A percentile compares a stretch with the other conserved stretches of the same genome.
phyloP scores from a whole-genome alignment of 2,888 invertebrate genomes.

The Sinelater perroti region DNA sequence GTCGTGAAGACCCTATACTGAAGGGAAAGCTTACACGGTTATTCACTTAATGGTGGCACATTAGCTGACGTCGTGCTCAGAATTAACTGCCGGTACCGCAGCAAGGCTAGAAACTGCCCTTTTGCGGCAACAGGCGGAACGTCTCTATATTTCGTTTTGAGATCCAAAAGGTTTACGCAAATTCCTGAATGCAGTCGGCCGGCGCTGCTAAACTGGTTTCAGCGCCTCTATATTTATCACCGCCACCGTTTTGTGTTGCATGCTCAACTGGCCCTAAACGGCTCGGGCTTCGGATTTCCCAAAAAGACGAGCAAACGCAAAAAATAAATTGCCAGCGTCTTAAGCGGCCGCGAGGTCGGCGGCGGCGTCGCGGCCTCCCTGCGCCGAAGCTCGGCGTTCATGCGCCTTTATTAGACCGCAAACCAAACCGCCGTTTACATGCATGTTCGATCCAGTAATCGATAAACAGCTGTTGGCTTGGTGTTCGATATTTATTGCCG shows the following conservation, averaged over 20 bases:
- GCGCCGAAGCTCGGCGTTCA: no score
- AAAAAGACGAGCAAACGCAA: constrained; percentile 33
- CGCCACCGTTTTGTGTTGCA: constrained; percentile 49
- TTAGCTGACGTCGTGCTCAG: no score
- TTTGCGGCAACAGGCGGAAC: no score
- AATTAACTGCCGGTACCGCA: no score
- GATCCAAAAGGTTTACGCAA: constrained; percentile 13
- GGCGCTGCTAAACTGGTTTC: constrained; percentile 46
- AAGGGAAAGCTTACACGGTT: no score
- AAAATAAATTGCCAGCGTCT: constrained; percentile 30
- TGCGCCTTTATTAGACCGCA: neutral
- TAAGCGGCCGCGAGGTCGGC: constrained; percentile 28
- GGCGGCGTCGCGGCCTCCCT: no score
- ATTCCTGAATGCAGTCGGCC: constrained; percentile 22
- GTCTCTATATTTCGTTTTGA: constrained; percentile 1
- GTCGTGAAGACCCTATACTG: no score
- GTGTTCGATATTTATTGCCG: constrained; percentile 4
- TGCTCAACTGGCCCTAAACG: constrained; percentile 45
- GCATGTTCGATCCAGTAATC: no score
- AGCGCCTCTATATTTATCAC: constrained; percentile 45
- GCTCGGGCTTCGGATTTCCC: constrained; percentile 43
- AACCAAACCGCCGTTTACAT: constrained; percentile 11
- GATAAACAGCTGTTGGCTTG: constrained; percentile 9
- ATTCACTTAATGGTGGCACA: no score
- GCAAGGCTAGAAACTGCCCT: no score